phyloP scores from a whole-genome alignment of 2,113 vertebrate genomes.

The Sarotherodon lohbergeri region DNA sequence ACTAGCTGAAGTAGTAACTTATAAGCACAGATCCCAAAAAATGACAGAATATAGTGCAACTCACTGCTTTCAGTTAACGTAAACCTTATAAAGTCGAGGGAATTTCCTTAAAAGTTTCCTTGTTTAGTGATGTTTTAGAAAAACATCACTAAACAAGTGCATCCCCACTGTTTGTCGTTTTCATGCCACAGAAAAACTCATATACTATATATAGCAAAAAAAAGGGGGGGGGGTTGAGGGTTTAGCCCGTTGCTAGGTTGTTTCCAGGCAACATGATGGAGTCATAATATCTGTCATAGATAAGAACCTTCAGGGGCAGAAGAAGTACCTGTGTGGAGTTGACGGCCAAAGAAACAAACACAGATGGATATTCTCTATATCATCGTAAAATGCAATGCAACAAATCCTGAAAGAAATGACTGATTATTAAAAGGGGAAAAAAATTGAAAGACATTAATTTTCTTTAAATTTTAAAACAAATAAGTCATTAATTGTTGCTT shows the following conservation, averaged over 20 bases:
- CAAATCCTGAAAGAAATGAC: background rate
- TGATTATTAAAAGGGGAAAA: background rate
- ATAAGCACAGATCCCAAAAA: background rate
- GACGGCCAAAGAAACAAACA: background rate
- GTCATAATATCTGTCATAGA: background rate
- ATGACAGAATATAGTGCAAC: background rate
- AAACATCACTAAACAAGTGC: background rate
- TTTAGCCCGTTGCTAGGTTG: background rate
- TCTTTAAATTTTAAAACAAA: background rate
- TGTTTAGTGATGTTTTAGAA: background rate
- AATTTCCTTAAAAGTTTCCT: background rate
- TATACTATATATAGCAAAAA: background rate
- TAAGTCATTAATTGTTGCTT: background rate
- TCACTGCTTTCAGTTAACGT: background rate
- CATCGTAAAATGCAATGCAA: background rate
- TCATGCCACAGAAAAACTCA: background rate
- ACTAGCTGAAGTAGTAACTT: background rate
- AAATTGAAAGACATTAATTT: background rate
- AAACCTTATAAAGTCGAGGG: background rate
- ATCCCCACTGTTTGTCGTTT: background rate
- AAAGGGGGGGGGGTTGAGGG: rapidly evolving
- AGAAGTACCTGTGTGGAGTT: background rate
- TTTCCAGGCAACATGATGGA: background rate
- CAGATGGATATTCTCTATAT: background rate
- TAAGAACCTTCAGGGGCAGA: background rate